A percentile compares a stretch with the other conserved stretches of the same genome.
These are phyloP conservation scores for Orchesellides sinensis DNA, from an alignment of 2,888 invertebrate species.

Conservation along the genomic window DNA sequence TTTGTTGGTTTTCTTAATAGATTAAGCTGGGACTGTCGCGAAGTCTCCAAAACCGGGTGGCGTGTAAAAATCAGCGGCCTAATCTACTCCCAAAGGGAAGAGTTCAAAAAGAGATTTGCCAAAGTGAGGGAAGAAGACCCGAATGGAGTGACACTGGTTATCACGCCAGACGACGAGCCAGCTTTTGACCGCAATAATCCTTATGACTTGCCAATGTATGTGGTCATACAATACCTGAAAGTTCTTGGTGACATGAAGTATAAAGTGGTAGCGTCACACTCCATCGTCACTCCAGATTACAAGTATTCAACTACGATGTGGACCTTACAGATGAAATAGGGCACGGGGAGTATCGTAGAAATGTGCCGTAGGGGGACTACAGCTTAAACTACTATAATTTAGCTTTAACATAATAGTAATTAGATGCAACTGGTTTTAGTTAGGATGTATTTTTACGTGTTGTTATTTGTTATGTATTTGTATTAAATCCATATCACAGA, in stretches of 20 bases:
- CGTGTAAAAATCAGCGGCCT: conserved; percentile 69
- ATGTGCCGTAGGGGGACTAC: neutral
- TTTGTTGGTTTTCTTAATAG: conserved; percentile 24
- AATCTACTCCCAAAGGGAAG: conserved; percentile 66
- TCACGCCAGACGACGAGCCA: conserved; percentile 60
- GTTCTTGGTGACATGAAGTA: conserved; percentile 62
- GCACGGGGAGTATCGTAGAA: neutral
- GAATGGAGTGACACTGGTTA: conserved; percentile 49
- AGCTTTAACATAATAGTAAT: neutral
- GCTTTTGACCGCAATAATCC: conserved; percentile 58
- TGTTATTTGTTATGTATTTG: no score
- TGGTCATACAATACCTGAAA: conserved; percentile 62
- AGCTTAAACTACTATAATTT: neutral
- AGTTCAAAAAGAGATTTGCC: conserved; percentile 64
- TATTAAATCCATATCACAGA: no score
- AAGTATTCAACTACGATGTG: conserved; percentile 58
- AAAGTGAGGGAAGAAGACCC: conserved; percentile 57
- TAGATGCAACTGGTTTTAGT: no score
- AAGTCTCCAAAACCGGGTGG: conserved; percentile 51
- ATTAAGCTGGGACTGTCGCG: conserved; percentile 45
- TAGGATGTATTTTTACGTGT: no score
- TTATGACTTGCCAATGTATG: conserved; percentile 62
- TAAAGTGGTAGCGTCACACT: conserved; percentile 56
- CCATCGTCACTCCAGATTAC: conserved; percentile 51
- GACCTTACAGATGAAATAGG: conserved; percentile 62